Evolutionary conservation across 1,140 invertebrate species (phyloP), one percentile per base, ranked within the genome.

Genomic region (Coenobita brevimanus): DNA sequence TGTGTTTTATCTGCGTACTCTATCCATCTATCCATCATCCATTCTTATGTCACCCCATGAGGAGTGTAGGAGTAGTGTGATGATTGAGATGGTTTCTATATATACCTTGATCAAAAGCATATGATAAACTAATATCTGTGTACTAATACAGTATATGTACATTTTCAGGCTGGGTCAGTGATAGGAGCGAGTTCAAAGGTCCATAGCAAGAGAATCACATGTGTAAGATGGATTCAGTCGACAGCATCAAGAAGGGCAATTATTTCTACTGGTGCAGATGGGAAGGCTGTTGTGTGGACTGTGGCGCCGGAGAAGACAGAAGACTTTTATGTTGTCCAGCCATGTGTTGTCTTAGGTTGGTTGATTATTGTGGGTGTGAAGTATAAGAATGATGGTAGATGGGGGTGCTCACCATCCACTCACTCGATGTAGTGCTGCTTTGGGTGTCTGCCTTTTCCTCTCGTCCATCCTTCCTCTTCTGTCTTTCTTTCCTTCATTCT

Each of bases 201-300:
- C n/a, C 83, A 86, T 43, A 86, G 43, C 6, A 50, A 79, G 27
- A 86, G 54, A 43, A n/a, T 86, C n/a, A 86, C 83, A 15, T 86
- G 57, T 33, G 75, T 79, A 46, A 54, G 75, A 64, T 86, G 83
- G 83, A 46, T 86, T 15, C 75, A 79, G 0, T 62, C 83, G 24
- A 30, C 30, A 15, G n/a, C 57, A 10, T 67, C 54, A 1, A 64
- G 24, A 27, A 43, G 83, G 8, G 36, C 8, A 10, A 30, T 24
- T 4, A 50, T 86, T 24, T 62, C 73, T n/a, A 78, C 73, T 33
- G 75, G 83, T 67, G 36, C 75, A 43, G 83, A 86, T 79, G 24
- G 38, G 21, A 67, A 50, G 21, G 75, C 73, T 79, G 73, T 86
- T 24, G 38, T 86, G 2, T 86, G 83, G 83, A 86, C 75, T 67